phyloP scores from a whole-genome alignment of 2,797 vertebrate genomes.

The Gephyroberyx darwinii region DNA sequence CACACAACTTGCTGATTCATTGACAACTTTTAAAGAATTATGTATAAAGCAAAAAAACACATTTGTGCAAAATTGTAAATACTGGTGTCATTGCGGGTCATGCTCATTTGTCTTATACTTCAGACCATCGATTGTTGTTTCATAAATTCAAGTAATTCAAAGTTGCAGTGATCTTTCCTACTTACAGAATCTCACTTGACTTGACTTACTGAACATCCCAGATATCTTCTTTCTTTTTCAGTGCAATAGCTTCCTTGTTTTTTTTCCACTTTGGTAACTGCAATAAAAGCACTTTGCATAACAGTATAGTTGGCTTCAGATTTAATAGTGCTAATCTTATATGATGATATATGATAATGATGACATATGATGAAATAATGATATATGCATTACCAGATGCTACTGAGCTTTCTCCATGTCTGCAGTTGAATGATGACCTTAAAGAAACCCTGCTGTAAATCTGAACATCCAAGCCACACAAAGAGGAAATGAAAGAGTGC shows the following conservation, averaged over 20 bases:
- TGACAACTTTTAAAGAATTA: neutral
- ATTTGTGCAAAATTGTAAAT: neutral
- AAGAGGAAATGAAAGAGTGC: constrained; percentile 1
- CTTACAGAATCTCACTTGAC: too few species aligned
- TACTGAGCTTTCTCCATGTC: neutral
- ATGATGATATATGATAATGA: neutral
- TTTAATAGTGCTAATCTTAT: neutral
- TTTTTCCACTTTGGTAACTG: neutral
- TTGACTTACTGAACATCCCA: neutral
- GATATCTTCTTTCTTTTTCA: too few species aligned
- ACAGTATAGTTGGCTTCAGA: neutral
- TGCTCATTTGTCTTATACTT: too few species aligned
- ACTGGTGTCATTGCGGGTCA: too few species aligned
- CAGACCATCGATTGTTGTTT: too few species aligned
- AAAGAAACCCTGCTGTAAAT: neutral
- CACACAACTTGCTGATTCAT: neutral
- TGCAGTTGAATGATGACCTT: neutral
- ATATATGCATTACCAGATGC: neutral
- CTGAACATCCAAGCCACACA: neutral
- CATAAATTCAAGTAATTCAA: too few species aligned
- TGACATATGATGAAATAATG: too few species aligned
- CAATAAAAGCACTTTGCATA: neutral
- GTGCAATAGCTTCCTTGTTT: neutral
- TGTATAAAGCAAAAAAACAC: constrained; percentile 4
- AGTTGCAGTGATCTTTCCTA: neutral